Evolutionary conservation across 2,113 vertebrate species (phyloP), one percentile per base, ranked within the genome.

Genomic region (Pterocles gutturalis): DNA sequence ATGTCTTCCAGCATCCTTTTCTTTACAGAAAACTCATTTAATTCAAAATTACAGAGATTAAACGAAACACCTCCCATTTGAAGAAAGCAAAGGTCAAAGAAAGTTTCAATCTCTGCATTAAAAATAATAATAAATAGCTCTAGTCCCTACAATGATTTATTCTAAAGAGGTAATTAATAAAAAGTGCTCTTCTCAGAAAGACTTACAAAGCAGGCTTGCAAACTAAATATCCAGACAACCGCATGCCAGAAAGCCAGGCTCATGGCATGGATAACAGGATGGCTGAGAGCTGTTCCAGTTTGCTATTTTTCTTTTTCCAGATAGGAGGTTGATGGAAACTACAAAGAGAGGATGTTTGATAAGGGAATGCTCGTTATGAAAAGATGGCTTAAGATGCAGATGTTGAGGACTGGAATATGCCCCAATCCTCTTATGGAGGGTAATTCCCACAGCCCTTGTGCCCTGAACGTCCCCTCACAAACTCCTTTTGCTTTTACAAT

Each of bases 381-480:
- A 94, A 90, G 57, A 85, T 53, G 33, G 70, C 28, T 76, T 90
- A 85, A 93, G 76, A 80, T 83, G 48, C 78, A 91, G 79, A 90
- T 77, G 46, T 73, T 46, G 57, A 87, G 71, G 65, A 75, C 38
- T 57, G 57, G 65, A 90, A 93, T 70, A 75, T 38, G 61, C 51
- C 29, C 69, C 34, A 58, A 43, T 84, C 91, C 91, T 96, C 94
- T 96, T 93, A 94, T 6, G 53, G 41, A 90, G 58, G 48, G 43
- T 70, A 91, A 95, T 78, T 86, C 77, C 71, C 72, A 75, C 33
- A 86, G 67, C 22, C 43, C 54, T 71, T 67, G 34, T 41, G 11
- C 43, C 38, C 51, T 66, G 29, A 34, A 51, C 0, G 5, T 45
- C 17, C 29, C 38, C 65, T 75, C 31, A 24, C 41, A 88, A 81